Evolutionary conservation across 2,888 invertebrate genomes (phyloP), one percentile per base, ranked within the genome.

Genomic region (Parascotia fuliginaria): DNA sequence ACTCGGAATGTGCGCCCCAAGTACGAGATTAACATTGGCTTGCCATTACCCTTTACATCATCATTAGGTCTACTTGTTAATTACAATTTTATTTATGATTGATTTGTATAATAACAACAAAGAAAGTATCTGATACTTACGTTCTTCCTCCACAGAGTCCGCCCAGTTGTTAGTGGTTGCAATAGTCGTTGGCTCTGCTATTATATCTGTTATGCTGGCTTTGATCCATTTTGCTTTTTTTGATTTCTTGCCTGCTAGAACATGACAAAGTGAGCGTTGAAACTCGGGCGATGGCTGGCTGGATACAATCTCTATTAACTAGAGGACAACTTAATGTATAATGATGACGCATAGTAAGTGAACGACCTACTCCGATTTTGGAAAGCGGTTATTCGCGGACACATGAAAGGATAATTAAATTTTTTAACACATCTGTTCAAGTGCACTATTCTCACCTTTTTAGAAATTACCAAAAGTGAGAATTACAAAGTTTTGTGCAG

Each of bases 221-320:
- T 96, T 96, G 83, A 95, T 96, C 83, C 96, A 96, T 93, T 97
- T 97, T 87, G 94, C 93, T 93, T 96, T 98, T 93, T 96, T 97
- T 85, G 93, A 95, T 93, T 96, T 97, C 94, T 96, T 97, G 89
- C 94, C 96, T 96, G 93, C 51, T 84, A 71, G 59, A 66, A 57
- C 44, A 57, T 45, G 42, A 56, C 54, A 64, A 50, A 54, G 46
- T 13, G 41, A 52, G 62, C 56, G 48, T 65, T 56, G 45, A 61
- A 59, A 52, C 42, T 53, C 47, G 58, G 42, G 51, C 57, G 58
- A 54, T 65, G 55, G 57, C 57, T 65, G 55, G 57, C 57, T 61
- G 42, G 57, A 55, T 49, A 67, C 61, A 54, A 66, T 46, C 31
- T 33, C 19, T 32, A 31, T 27, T 37, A 46, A 32, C 19, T 43